These are phyloP conservation scores for Sclerodermus sp. DNA, from an alignment of 2,888 invertebrate genomes.

Conservation along the genomic window DNA sequence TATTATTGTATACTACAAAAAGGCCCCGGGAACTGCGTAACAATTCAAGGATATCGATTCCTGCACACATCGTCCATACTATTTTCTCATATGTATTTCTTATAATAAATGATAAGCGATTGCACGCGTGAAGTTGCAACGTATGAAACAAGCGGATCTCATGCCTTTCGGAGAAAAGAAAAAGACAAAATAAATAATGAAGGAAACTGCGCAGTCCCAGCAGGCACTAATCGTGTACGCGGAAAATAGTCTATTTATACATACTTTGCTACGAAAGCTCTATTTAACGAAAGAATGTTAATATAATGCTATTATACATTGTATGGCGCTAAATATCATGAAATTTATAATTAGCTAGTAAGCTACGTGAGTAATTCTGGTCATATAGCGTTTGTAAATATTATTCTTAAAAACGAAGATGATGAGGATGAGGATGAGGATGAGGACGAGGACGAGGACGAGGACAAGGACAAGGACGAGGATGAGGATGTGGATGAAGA, in stretches of 20 bases:
- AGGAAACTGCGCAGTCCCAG: constrained; percentile 23
- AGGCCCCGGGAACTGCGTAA: constrained; percentile 27
- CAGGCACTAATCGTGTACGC: constrained; percentile 29
- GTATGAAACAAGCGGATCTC: too few relatives aligned
- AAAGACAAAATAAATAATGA: not conserved
- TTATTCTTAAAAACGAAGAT: not conserved
- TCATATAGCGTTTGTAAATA: constrained; percentile 42
- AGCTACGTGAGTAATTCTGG: constrained; percentile 53
- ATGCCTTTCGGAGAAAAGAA: not conserved
- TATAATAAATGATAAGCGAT: too few relatives aligned
- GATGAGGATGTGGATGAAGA: too few relatives aligned
- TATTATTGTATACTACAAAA: constrained; percentile 33
- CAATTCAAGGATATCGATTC: constrained; percentile 16
- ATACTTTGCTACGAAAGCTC: constrained; percentile 47
- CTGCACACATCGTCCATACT: constrained; percentile 28
- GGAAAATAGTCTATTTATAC: constrained; percentile 50
- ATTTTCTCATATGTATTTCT: constrained; percentile 22
- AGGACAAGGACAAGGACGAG: too few relatives aligned
- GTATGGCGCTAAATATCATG: constrained; percentile 42
- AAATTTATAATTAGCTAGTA: constrained; percentile 44
- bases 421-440: too few relatives aligned
- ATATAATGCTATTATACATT: constrained; percentile 39
- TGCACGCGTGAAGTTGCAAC: too few relatives aligned
- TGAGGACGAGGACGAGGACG: too few relatives aligned
- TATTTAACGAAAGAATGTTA: constrained; percentile 50